These are phyloP conservation scores for Sebastes miniatus DNA, from an alignment of 2,797 vertebrate species.

Conservation along the genomic window DNA sequence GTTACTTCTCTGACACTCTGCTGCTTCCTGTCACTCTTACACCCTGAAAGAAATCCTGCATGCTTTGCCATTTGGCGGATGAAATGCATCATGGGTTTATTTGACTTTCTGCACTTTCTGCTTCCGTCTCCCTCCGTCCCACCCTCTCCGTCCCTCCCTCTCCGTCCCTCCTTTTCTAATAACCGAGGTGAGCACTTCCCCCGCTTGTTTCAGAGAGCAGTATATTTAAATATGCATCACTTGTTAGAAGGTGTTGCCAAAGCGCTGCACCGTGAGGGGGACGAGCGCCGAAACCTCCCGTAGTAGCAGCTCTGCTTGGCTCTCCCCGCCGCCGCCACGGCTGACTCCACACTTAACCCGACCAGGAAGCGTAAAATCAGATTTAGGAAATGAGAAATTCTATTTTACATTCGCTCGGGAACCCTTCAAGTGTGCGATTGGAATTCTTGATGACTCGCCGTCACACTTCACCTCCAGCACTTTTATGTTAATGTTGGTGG, in stretches of 20 bases:
- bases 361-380: constrained; percentile 37
- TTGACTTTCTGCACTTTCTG: neutral
- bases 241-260: neutral
- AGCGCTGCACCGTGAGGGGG: neutral
- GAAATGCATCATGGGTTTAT: neutral
- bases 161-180: neutral
- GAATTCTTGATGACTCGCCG: constrained; percentile 21
- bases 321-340: neutral
- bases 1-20: constrained; percentile 14
- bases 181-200: neutral
- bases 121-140: neutral
- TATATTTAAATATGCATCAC: constrained; percentile 27
- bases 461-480: constrained; percentile 32
- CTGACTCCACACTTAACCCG: constrained; percentile 14
- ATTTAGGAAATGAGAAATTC: constrained; percentile 50
- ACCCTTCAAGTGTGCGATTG: constrained; percentile 28
- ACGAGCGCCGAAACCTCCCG: neutral
- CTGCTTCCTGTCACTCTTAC: constrained; percentile 5
- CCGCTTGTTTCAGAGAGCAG: neutral
- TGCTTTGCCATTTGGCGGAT: neutral
- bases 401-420: constrained; percentile 22
- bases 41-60: neutral
- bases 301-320: neutral
- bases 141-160: neutral
- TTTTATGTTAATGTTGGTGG: constrained; percentile 28